Conservation (phyloP, 2,113 vertebrate genomes). For the Hippocampus zosterae region DNA sequence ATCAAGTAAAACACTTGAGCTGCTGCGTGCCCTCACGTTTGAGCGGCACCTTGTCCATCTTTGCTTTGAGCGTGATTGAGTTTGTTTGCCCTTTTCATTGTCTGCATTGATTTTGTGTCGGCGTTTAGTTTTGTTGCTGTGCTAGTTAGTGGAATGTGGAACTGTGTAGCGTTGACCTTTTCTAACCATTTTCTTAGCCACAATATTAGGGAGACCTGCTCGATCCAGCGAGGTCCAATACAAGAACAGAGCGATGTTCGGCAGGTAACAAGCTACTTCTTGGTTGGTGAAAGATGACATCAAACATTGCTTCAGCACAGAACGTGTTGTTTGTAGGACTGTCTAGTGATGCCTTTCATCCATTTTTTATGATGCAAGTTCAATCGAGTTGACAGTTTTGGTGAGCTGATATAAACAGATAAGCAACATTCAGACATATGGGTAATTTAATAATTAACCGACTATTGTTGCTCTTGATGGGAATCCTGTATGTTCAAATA, state of each 20-base stretch:
- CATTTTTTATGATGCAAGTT: neutral
- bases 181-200: neutral
- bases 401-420: too few relatives aligned
- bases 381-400: too few relatives aligned
- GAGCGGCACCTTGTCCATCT: conserved; percentile 20
- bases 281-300: neutral
- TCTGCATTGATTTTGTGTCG: conserved; percentile 1
- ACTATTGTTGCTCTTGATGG: too few relatives aligned
- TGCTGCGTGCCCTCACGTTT: conserved; percentile 14
- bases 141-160: conserved; percentile 8
- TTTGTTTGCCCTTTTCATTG: conserved; percentile 17
- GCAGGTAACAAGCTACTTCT: neutral
- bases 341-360: neutral
- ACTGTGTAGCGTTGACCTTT: neutral
- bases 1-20: conserved; percentile 30
- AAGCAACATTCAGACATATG: too few relatives aligned
- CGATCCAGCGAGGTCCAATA: neutral
- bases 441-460: too few relatives aligned
- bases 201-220: neutral
- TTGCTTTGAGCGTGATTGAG: conserved; percentile 3
- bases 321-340: neutral
- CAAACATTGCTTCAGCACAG: neutral
- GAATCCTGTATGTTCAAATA: too few relatives aligned
- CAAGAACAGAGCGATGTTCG: neutral
- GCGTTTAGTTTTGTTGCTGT: conserved; percentile 25